Percentiles rank a stretch among this genome's conserved stretches.
These are phyloP conservation scores for Acrocephalus scirpaceus DNA, from an alignment of 2,797 vertebrate species.

Conservation along the genomic window DNA sequence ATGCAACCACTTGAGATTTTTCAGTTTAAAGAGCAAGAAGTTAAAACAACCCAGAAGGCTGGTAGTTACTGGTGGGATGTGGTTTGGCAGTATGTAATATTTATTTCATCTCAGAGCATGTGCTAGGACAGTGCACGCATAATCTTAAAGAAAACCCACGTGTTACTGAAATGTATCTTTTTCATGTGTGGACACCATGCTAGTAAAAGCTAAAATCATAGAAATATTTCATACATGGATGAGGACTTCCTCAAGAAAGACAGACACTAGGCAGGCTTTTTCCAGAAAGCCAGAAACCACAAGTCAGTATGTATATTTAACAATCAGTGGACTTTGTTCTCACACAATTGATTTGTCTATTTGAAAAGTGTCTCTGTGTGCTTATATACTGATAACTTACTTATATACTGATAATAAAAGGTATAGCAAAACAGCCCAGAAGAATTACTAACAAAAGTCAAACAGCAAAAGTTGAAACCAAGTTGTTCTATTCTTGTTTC, in stretches of 20 bases:
- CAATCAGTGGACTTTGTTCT: conserved; percentile 36
- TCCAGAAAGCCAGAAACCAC: not conserved
- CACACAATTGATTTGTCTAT: conserved; percentile 3
- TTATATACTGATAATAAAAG: not conserved
- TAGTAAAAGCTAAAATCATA: not conserved
- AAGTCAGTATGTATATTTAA: not conserved
- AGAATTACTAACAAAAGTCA: not conserved
- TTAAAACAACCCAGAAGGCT: not conserved
- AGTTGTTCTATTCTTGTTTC: not conserved
- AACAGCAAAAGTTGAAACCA: not conserved
- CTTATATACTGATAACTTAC: conserved; percentile 9
- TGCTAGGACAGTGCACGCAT: not conserved
- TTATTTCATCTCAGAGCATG: not conserved
- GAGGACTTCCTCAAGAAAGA: not conserved
- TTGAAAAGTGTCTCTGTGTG: not conserved
- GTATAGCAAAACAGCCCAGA: not conserved
- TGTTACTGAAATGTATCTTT: not conserved
- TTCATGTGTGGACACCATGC: not conserved
- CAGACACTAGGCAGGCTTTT: not conserved
- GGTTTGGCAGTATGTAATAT: not conserved
- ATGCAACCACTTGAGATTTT: not conserved
- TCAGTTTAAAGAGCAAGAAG: not conserved
- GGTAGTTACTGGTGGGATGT: not conserved
- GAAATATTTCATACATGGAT: not conserved
- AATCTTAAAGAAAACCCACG: not conserved